These are phyloP conservation scores for Euphonia xanthogaster DNA, from an alignment of 2,797 vertebrate genomes.

Conservation along the genomic window DNA sequence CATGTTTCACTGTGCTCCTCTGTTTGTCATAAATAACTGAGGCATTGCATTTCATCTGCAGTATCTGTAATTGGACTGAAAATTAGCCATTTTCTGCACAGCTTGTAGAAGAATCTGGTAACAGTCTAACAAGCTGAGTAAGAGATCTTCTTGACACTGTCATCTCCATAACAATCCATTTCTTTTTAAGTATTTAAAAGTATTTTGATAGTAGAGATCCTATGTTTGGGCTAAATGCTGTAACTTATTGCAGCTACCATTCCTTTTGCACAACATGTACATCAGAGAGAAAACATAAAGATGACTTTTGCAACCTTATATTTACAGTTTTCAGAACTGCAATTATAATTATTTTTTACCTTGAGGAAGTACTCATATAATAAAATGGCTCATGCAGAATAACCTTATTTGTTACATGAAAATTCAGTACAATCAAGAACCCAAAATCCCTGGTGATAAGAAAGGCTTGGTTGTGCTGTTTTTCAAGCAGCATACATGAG, in stretches of 20 bases:
- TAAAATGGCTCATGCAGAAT: not conserved
- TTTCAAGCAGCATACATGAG: not conserved
- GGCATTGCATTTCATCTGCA: not conserved
- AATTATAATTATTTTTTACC: not conserved
- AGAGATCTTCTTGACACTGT: not conserved
- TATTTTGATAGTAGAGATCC: not conserved
- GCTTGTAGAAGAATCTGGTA: not conserved
- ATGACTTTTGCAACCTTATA: not conserved
- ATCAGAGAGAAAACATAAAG: not conserved
- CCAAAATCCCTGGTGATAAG: not conserved
- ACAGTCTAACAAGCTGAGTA: not conserved
- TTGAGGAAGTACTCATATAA: not conserved
- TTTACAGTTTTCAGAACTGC: not conserved
- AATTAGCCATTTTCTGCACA: not conserved
- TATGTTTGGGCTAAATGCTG: not conserved
- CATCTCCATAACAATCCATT: not conserved
- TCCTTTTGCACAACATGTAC: not conserved
- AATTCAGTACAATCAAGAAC: not conserved
- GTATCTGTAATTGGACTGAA: not conserved
- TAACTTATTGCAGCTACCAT: not conserved
- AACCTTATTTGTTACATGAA: not conserved
- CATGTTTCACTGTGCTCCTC: not conserved
- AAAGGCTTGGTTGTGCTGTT: not conserved
- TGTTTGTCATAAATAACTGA: not conserved
- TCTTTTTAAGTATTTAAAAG: not conserved